A percentile compares a stretch with the other conserved stretches of the same genome.
phyloP scores from a whole-genome alignment of 2,113 vertebrate genomes.

The Pomatorhinus ruficollis region DNA sequence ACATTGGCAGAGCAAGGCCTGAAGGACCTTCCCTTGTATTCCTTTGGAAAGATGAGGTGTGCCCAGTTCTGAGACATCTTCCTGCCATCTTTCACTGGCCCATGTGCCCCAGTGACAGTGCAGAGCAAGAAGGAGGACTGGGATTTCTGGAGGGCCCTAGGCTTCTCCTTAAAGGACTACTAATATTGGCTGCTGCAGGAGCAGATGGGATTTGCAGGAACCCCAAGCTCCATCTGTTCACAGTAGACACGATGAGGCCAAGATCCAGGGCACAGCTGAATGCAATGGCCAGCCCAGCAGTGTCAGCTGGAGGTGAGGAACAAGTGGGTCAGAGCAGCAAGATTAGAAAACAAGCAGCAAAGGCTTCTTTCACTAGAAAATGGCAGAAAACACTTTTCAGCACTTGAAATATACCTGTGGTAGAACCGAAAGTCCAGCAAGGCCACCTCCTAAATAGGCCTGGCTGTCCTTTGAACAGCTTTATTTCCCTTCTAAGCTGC shows the following conservation, averaged over 20 bases:
- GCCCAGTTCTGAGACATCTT: not conserved
- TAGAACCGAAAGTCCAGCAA: not conserved
- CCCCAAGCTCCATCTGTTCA: slow-evolving; percentile 65
- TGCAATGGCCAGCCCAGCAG: not conserved
- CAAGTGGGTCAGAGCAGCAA: slow-evolving; percentile 47
- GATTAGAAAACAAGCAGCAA: not conserved
- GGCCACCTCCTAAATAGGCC: not conserved
- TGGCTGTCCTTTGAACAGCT: not conserved
- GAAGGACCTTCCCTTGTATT: not conserved
- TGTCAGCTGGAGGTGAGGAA: slow-evolving; percentile 27
- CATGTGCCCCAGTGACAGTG: not conserved
- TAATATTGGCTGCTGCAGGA: not conserved
- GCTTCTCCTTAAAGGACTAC: not conserved
- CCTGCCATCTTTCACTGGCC: not conserved
- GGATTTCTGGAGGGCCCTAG: not conserved
- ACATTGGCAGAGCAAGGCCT: not conserved
- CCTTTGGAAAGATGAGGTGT: not conserved
- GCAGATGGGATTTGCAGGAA: slow-evolving; percentile 60
- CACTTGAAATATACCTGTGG: not conserved
- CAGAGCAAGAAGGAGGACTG: not conserved
- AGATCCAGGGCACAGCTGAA: slow-evolving; percentile 59
- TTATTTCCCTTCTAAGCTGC: not conserved
- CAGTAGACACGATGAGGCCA: slow-evolving; percentile 1
- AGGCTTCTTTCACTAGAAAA: not conserved
- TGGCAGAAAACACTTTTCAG: not conserved